Percentiles rank a stretch among this genome's conserved stretches.
phyloP scores from a whole-genome alignment of 2,888 invertebrate species.

The Flabesymbios commensalis region DNA sequence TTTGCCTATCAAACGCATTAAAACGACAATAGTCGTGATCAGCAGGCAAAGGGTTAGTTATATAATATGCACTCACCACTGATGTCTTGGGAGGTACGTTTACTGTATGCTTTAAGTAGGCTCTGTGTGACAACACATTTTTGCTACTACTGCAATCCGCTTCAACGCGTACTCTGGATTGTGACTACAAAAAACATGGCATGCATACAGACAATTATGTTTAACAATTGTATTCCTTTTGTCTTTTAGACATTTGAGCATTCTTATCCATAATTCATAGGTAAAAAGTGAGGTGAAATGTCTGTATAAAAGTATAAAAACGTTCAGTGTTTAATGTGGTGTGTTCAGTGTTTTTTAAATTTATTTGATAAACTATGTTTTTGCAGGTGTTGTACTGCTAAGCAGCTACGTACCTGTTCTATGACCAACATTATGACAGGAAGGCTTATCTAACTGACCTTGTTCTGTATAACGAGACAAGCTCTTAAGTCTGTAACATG shows the following conservation, averaged over 20 bases:
- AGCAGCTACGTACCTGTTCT: too few species aligned
- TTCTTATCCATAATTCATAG: not conserved
- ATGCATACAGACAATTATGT: too few species aligned
- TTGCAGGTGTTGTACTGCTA: too few species aligned
- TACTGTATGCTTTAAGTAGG: not conserved
- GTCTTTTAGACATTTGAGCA: not conserved
- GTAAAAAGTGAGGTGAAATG: not conserved
- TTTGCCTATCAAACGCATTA: not conserved
- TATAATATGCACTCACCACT: conserved; percentile 1
- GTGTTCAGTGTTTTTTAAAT: too few species aligned
- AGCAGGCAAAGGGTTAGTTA: not conserved
- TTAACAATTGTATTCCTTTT: too few species aligned
- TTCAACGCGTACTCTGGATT: not conserved
- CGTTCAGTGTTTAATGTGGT: too few species aligned
- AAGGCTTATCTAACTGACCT: too few species aligned
- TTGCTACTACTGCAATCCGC: conserved; percentile 7
- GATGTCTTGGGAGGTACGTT: conserved; percentile 5
- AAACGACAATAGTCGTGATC: too few species aligned
- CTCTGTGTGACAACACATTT: not conserved
- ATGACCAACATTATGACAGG: too few species aligned
- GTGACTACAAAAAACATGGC: too few species aligned
- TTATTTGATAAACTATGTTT: too few species aligned
- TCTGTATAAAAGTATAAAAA: not conserved
- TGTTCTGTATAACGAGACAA: conserved; percentile 51
- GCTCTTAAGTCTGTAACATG: conserved; percentile 47